These are phyloP conservation scores for Brachypterus glaber DNA, from an alignment of 2,888 invertebrate species.

Conservation along the genomic window DNA sequence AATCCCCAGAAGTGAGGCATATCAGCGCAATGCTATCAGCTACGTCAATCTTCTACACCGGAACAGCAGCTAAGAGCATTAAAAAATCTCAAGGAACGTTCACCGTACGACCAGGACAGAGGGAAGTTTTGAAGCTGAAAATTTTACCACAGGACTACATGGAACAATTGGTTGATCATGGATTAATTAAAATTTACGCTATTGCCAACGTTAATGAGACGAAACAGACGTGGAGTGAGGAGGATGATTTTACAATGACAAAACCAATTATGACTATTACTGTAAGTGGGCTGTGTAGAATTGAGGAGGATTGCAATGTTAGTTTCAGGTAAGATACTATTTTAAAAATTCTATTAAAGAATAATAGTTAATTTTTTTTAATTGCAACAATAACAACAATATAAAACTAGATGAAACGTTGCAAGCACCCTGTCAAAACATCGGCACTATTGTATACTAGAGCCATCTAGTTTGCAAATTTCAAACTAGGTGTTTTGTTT, in stretches of 20 bases:
- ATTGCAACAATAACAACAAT: no score
- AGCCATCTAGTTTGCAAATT: no score
- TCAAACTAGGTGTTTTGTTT: no score
- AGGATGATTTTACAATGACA: slow-evolving; percentile 60
- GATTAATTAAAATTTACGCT: slow-evolving; percentile 63
- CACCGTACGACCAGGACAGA: slow-evolving; percentile 51
- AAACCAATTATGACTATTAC: slow-evolving; percentile 58
- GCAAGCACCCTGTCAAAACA: no score
- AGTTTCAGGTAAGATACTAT: slow-evolving; percentile 37
- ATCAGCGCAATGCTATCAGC: slow-evolving; percentile 55
- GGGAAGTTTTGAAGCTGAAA: slow-evolving; percentile 52
- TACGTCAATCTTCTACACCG: slow-evolving; percentile 59
- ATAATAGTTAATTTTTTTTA: background rate
- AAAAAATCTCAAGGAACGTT: slow-evolving; percentile 54
- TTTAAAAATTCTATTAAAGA: slow-evolving; percentile 7
- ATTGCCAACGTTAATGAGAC: slow-evolving; percentile 64
- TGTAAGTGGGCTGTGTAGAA: slow-evolving; percentile 47
- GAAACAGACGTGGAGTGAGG: slow-evolving; percentile 63
- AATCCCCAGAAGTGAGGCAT: slow-evolving; percentile 50
- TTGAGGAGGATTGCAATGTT: slow-evolving; percentile 47
- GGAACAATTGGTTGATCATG: slow-evolving; percentile 59
- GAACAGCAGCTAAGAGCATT: slow-evolving; percentile 53
- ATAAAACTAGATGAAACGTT: no score
- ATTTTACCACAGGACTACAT: slow-evolving; percentile 59
- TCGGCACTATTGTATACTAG: no score